Base-by-base conservation (phyloP, 2,888 invertebrate species). In the Leucoma salicis region DNA sequence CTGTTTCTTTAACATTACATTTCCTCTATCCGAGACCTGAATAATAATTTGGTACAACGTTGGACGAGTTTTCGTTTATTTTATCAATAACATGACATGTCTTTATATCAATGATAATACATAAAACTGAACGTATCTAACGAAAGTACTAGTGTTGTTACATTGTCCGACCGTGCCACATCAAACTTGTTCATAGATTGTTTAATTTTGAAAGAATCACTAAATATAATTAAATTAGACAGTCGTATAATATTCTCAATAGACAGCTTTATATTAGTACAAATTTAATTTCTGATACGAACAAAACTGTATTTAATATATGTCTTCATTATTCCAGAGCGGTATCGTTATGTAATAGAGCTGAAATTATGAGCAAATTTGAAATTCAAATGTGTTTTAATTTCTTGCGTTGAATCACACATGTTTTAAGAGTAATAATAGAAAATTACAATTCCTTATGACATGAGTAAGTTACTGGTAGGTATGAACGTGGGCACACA, bases 221-320 rank as follows among this genome's bases (percentile, higher is more conserved):
- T 82, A 78, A 63, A 75, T 72, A 74, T 83, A 83, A 83, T 84
- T 80, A 82, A 80, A 77, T 80, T 80, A 66, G 74, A 66, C 57
- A 63, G 66, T 76, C 70, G 64, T 63, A 71, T 74, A 71, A 67
- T 66, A 68, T 72, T 67, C 75, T 59, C 81, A 82, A 83, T 81
- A 82, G 77, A 82, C 82, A 70, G 70, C 71, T 64, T 73, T 69
- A 57, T 49, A 56, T 63, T 57, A 54, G 43, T 13, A 25, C 25
- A 25, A 25, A 6, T 57, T 57, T 58, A 59, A 60, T 57, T 61
- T 44, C 52, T 50, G 40, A n/a, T n/a, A n/a, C n/a, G 41, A 47
- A 27, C 42, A 29, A 40, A 57, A 53, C 47, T 51, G 29, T 35
- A 34, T 56, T 44, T 44, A 32, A 42, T 42, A 31, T 48, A 53